phyloP scores from a whole-genome alignment of 2,113 vertebrate species.

The Boulengeromyrus knoepffleri region DNA sequence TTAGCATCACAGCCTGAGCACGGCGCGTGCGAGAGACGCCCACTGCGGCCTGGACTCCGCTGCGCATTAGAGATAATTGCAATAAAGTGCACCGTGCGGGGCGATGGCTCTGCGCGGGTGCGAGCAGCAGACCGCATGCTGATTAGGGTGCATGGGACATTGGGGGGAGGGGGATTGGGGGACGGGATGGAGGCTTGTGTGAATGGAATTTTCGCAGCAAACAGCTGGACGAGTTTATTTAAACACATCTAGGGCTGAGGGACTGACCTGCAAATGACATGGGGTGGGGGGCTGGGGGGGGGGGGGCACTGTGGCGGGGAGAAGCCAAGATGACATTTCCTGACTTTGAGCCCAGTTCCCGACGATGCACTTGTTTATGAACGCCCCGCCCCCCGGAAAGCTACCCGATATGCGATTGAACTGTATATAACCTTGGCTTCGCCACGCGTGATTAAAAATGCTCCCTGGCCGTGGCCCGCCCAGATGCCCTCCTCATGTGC shows the following conservation, averaged over 20 bases:
- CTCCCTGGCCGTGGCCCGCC: not conserved
- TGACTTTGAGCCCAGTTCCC: constrained; percentile 70
- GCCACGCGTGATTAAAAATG: not conserved
- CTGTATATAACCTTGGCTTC: constrained; percentile 24
- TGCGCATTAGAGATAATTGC: not conserved
- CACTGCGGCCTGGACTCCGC: not conserved
- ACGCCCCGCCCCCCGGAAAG: too few species aligned
- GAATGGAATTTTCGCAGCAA: too few species aligned
- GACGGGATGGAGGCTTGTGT: constrained; percentile 32
- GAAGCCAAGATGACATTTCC: constrained; percentile 76
- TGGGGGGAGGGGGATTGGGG: constrained; percentile 44
- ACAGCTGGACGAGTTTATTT: too few species aligned
- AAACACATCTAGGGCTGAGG: too few species aligned
- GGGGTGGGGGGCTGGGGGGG: constrained; percentile 31
- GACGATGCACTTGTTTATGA: constrained; percentile 64
- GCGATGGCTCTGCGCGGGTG: not conserved
- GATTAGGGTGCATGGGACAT: constrained; percentile 49
- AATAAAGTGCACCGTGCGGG: not conserved
- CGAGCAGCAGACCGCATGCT: not conserved
- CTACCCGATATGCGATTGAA: constrained; percentile 50
- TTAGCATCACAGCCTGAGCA: not conserved
- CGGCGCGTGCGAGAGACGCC: not conserved
- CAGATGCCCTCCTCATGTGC: not conserved
- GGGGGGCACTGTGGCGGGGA: constrained; percentile 44
- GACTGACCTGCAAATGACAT: too few species aligned